Percentiles rank a stretch among this genome's conserved stretches.
These are phyloP conservation scores for Festucalex cinctus DNA, from an alignment of 2,113 vertebrate species.

Conservation along the genomic window DNA sequence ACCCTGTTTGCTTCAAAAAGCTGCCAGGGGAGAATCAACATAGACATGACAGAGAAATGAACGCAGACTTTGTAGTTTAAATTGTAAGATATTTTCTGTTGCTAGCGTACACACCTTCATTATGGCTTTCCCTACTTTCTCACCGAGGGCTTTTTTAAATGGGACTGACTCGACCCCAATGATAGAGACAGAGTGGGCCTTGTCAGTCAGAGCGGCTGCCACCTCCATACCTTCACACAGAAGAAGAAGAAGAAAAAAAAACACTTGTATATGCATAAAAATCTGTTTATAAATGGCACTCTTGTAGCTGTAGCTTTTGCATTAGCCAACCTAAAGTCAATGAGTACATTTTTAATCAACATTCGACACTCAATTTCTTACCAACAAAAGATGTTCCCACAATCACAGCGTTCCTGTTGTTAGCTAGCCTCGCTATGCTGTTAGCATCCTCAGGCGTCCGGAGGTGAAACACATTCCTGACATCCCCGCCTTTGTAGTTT, in stretches of 20 bases:
- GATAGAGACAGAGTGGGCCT: conserved; percentile 93
- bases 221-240: conserved; percentile 89
- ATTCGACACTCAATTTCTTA: conserved; percentile 54
- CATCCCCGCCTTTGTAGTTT: conserved; percentile 90
- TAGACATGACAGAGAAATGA: conserved; percentile 4
- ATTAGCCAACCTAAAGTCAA: background rate
- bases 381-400: conserved; percentile 95
- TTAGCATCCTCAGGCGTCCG: conserved; percentile 90
- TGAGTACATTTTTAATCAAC: no score
- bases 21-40: conserved; percentile 64
- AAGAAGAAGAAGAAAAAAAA: conserved; percentile 10
- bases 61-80: conserved; percentile 27
- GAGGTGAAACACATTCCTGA: conserved; percentile 89
- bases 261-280: background rate
- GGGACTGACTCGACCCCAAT: conserved; percentile 89
- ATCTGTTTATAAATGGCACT: background rate
- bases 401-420: conserved; percentile 87
- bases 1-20: conserved; percentile 92
- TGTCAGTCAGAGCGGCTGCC: conserved; percentile 88
- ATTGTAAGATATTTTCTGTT: background rate
- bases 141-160: conserved; percentile 89
- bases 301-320: background rate
- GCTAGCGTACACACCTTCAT: conserved; percentile 82
- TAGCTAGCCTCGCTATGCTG: conserved; percentile 84
- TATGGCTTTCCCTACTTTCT: conserved; percentile 87